These are phyloP conservation scores for Atherinomorus stipes DNA, from an alignment of 2,113 vertebrate genomes.

Conservation along the genomic window DNA sequence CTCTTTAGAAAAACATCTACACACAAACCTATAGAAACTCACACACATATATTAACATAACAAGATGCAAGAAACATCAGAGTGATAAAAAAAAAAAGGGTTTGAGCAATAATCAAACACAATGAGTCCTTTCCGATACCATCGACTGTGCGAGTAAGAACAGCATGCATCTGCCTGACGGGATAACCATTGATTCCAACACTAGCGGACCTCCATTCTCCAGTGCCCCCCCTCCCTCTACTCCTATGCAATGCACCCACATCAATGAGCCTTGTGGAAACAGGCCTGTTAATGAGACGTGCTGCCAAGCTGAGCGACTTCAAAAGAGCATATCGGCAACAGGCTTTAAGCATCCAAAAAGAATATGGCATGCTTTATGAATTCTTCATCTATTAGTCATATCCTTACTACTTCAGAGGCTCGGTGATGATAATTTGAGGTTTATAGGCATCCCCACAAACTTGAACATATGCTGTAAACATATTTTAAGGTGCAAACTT, in stretches of 20 bases:
- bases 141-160: constrained; percentile 43
- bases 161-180: constrained; percentile 58
- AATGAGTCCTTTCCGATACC: constrained; percentile 41
- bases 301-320: constrained; percentile 67
- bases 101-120: constrained; percentile 55
- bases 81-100: constrained; percentile 52
- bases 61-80: constrained; percentile 18
- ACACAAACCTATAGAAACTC: not conserved
- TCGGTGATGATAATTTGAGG: constrained; percentile 22
- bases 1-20: not conserved
- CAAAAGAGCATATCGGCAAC: constrained; percentile 65
- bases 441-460: constrained; percentile 26
- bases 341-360: constrained; percentile 46
- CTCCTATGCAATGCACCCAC: constrained; percentile 44
- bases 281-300: constrained; percentile 67
- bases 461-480: constrained; percentile 5
- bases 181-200: constrained; percentile 76
- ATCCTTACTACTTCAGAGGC: constrained; percentile 49
- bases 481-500: constrained; percentile 1
- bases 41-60: not conserved
- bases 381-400: constrained; percentile 60
- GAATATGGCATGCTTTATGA: constrained; percentile 45
- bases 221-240: constrained; percentile 30
- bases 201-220: constrained; percentile 67
- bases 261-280: constrained; percentile 34